A percentile compares a stretch with the other conserved stretches of the same genome.
Conservation (phyloP, 1,140 invertebrate genomes). For the Acyrthosiphon pisum region DNA sequence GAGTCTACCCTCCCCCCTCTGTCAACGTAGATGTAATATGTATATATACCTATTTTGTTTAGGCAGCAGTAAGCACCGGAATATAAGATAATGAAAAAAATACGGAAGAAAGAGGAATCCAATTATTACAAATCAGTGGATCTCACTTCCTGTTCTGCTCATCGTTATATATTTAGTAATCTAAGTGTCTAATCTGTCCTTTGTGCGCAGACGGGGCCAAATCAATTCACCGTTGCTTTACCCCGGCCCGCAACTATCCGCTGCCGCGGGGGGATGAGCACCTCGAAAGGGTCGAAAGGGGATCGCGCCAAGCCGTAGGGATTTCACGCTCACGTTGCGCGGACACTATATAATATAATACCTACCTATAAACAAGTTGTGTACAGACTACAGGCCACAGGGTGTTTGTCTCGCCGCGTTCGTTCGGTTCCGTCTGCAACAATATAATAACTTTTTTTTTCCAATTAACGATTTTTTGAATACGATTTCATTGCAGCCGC, state of each 20-base stretch:
- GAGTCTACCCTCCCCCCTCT: background rate
- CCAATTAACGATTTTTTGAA: background rate
- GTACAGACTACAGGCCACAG: background rate
- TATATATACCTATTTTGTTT: background rate
- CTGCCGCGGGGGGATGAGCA: background rate
- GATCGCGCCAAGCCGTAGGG: background rate
- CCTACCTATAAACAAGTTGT: background rate
- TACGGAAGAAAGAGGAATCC: conserved; percentile 8
- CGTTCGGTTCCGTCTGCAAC: background rate
- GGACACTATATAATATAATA: background rate
- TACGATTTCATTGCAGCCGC: background rate
- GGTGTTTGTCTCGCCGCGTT: background rate
- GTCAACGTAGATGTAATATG: background rate
- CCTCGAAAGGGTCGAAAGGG: background rate
- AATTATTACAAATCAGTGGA: conserved; percentile 52
- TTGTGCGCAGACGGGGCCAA: conserved; percentile 27
- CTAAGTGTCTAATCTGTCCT: conserved; percentile 30
- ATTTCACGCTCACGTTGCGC: conserved; percentile 8
- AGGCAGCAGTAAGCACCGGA: background rate
- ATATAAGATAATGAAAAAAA: conserved; percentile 23
- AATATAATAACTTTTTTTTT: background rate
- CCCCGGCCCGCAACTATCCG: background rate
- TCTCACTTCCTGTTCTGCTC: conserved; percentile 39
- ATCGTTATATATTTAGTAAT: conserved; percentile 34
- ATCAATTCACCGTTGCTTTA: conserved; percentile 29